Evolutionary conservation across 2,888 invertebrate species (phyloP).

Genomic region (Campoplex nolae): DNA sequence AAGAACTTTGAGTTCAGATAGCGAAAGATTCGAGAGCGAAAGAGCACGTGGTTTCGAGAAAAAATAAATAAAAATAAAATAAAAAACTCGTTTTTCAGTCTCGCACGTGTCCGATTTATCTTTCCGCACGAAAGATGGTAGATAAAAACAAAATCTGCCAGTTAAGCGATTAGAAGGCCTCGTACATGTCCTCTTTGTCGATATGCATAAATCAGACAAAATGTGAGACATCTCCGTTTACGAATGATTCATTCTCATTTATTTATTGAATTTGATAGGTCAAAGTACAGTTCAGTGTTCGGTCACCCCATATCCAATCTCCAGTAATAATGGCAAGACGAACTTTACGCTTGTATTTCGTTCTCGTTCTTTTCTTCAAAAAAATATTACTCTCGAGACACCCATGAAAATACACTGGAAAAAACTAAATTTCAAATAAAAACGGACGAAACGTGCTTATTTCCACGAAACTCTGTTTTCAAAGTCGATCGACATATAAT

Average conservation of each 20-base stretch:
- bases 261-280: not conserved
- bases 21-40: not conserved
- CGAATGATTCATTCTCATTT: not conserved
- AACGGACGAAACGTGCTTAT: too few species aligned
- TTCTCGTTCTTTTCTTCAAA: not conserved
- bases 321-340: not conserved
- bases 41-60: not conserved
- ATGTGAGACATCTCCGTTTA: not conserved
- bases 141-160: not conserved
- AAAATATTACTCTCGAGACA: not conserved
- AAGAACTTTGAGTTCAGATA: not conserved
- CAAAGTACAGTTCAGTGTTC: not conserved
- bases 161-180: not conserved
- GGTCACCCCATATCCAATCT: not conserved
- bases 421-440: too few species aligned
- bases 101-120: not conserved
- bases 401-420: too few species aligned
- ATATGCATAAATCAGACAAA: not conserved
- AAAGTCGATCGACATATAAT: too few species aligned
- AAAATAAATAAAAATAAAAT: not conserved
- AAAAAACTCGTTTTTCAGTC: not conserved
- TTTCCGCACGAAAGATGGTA: not conserved
- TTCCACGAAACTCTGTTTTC: too few species aligned
- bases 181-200: not conserved
- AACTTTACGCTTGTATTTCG: not conserved